phyloP scores from a whole-genome alignment of 2,113 vertebrate species.

The Acrocephalus arundinaceus region DNA sequence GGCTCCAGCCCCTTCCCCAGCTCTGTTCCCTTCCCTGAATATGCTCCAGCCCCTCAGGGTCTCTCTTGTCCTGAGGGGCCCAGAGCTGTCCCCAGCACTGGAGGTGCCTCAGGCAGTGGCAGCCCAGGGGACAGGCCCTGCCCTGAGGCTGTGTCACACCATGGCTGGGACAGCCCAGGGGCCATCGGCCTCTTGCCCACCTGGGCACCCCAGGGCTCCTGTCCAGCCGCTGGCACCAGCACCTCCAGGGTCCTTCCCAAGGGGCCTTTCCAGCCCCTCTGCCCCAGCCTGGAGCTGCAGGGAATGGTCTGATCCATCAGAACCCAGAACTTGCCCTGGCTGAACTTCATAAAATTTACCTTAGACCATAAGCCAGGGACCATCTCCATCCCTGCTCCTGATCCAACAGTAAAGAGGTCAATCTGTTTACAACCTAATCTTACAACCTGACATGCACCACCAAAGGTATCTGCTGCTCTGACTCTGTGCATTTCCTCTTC shows the following conservation, averaged over 20 bases:
- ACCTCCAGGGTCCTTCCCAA: not conserved
- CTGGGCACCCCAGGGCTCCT: not conserved
- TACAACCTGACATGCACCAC: not conserved
- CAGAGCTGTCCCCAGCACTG: not conserved
- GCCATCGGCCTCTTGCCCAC: not conserved
- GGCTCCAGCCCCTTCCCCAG: not conserved
- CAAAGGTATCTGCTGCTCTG: not conserved
- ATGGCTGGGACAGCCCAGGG: not conserved
- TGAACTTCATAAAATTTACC: not conserved
- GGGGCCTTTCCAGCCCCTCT: not conserved
- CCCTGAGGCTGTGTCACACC: not conserved
- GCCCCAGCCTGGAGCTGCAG: not conserved
- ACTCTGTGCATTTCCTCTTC: not conserved
- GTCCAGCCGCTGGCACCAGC: not conserved
- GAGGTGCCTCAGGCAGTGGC: not conserved
- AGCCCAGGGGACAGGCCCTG: not conserved
- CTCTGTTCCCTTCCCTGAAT: not conserved
- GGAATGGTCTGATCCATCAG: accelerated
- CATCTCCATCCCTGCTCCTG: not conserved
- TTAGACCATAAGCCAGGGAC: not conserved
- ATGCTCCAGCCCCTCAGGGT: not conserved
- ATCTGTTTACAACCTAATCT: not conserved
- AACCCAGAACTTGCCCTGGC: accelerated
- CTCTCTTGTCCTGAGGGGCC: not conserved
- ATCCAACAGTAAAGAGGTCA: not conserved